Percentiles rank a stretch among this genome's conserved stretches.
Evolutionary conservation across 2,888 invertebrate species (phyloP).

Genomic region (Ischnus inquisitorius): DNA sequence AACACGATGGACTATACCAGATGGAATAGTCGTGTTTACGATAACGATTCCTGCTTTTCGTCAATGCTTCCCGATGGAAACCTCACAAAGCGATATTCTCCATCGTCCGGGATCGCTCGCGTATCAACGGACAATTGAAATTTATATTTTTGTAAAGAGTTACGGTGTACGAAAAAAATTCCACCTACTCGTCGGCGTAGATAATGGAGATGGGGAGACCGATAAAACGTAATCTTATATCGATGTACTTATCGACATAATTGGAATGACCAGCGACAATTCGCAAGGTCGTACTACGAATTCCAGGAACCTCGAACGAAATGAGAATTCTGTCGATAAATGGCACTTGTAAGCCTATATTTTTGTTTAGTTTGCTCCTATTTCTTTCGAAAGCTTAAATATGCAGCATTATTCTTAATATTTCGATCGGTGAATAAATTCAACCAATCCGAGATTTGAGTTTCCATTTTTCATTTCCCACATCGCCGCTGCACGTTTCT

Average conservation of each 20-base stretch:
- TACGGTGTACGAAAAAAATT: conserved; percentile 27
- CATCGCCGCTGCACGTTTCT: background rate
- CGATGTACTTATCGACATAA: conserved; percentile 42
- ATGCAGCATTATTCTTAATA: too few species aligned
- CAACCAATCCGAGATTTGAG: background rate
- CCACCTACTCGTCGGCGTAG: background rate
- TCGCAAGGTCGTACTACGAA: conserved; percentile 18
- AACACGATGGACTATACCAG: too few species aligned
- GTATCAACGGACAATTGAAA: background rate
- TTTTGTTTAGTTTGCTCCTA: too few species aligned
- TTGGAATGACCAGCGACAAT: conserved; percentile 35
- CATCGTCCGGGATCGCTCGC: background rate
- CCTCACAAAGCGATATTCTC: background rate
- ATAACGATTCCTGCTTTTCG: too few species aligned
- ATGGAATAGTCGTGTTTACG: too few species aligned
- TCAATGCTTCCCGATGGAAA: background rate
- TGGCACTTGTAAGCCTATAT: too few species aligned
- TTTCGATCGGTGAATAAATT: background rate
- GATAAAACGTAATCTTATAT: conserved; percentile 59
- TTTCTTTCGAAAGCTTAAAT: too few species aligned
- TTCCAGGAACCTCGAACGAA: background rate
- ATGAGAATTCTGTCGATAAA: background rate
- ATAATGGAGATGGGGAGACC: conserved; percentile 31
- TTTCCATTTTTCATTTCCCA: background rate
- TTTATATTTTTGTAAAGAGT: conserved; percentile 4